phyloP scores from a whole-genome alignment of 2,797 vertebrate species.

The Adelosebastes latens region DNA sequence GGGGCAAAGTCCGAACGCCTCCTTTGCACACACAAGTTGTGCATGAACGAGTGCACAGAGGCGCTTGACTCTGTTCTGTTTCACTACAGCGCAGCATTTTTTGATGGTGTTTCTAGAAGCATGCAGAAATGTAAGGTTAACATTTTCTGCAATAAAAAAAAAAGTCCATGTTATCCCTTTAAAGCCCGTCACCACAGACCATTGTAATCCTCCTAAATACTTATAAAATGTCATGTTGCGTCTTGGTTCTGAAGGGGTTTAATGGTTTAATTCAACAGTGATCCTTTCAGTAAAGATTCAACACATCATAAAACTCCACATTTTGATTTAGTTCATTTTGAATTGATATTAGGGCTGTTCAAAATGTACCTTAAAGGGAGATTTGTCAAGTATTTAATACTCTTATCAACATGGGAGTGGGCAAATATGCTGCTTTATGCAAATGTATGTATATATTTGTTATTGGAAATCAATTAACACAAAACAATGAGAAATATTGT shows the following conservation, averaged over 20 bases:
- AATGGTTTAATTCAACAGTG: constrained; percentile 1
- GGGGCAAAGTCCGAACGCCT: constrained; percentile 25
- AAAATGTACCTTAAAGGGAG: too few relatives aligned
- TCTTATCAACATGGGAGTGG: too few relatives aligned
- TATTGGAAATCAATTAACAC: too few relatives aligned
- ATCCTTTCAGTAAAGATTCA: constrained; percentile 3
- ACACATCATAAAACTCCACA: background rate
- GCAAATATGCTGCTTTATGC: too few relatives aligned
- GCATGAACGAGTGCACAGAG: background rate
- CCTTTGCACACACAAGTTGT: constrained; percentile 24
- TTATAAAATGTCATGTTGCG: constrained; percentile 5
- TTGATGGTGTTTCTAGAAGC: background rate
- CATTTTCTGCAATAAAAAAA: background rate
- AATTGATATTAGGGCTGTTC: background rate
- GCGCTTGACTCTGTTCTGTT: background rate
- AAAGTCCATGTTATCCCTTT: constrained; percentile 11
- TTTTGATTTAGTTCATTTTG: background rate
- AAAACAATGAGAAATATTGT: too few relatives aligned
- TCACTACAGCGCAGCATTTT: background rate
- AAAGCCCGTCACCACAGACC: constrained; percentile 3
- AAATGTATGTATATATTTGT: too few relatives aligned
- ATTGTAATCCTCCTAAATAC: constrained; percentile 44
- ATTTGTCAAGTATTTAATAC: too few relatives aligned
- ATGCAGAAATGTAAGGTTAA: background rate
- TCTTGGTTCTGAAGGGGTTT: constrained; percentile 16